These are phyloP conservation scores for Drosophila nikananu DNA, from an alignment of 1,140 invertebrate genomes.

Conservation along the genomic window DNA sequence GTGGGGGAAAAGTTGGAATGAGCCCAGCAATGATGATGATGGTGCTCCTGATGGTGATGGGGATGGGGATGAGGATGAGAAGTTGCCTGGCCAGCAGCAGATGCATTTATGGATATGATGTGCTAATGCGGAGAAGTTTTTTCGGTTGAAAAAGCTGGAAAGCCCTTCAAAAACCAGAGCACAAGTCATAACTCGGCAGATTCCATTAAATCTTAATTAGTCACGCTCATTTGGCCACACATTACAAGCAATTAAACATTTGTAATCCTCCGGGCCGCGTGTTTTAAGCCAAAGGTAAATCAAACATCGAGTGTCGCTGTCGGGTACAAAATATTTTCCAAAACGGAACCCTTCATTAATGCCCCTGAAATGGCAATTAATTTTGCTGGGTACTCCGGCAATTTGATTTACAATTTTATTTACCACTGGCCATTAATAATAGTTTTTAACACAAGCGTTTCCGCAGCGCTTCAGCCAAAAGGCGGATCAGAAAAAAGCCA, in stretches of 20 bases:
- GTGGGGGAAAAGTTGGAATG: conserved; percentile 28
- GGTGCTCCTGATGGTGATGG: neutral
- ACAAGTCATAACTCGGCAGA: conserved; percentile 26
- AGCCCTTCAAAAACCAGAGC: conserved; percentile 1
- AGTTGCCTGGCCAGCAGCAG: conserved; percentile 10
- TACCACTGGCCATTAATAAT: conserved; percentile 36
- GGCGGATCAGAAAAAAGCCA: conserved; percentile 9
- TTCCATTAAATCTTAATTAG: conserved; percentile 49
- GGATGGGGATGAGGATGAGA: conserved; percentile 4
- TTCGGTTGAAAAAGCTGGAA: neutral
- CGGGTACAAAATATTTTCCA: conserved; percentile 33
- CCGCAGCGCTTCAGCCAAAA: conserved; percentile 12
- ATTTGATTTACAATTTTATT: conserved; percentile 49
- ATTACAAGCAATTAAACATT: conserved; percentile 39
- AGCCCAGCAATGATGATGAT: conserved; percentile 17
- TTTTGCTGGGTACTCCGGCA: conserved; percentile 11
- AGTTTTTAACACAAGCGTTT: conserved; percentile 19
- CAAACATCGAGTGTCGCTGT: conserved; percentile 29
- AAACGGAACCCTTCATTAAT: conserved; percentile 29
- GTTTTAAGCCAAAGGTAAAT: conserved; percentile 21
- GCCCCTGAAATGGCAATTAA: conserved; percentile 43
- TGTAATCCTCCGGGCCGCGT: conserved; percentile 2
- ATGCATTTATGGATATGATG: conserved; percentile 43
- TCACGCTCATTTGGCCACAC: conserved; percentile 21
- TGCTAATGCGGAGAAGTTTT: conserved; percentile 40